Conservation (phyloP, 2,888 invertebrate species). For the Drosophila kambysellisi region DNA sequence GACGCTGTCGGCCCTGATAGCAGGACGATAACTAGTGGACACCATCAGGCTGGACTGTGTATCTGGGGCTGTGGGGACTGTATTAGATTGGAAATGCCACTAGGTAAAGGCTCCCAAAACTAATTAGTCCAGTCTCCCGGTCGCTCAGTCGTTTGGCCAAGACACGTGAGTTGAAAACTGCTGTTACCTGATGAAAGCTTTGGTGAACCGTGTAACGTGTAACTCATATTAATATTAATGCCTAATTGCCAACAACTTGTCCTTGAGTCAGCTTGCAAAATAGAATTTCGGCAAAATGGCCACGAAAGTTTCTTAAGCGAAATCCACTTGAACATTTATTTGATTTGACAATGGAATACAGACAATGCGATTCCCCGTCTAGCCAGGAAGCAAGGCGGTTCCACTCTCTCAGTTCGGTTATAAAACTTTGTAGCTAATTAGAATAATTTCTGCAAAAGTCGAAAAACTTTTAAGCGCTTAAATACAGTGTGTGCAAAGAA, state of each 20-base stretch:
- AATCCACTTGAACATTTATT: conserved; percentile 54
- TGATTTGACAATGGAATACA: conserved; percentile 45
- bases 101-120: conserved; percentile 70
- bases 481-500: conserved; percentile 23
- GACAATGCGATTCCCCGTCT: conserved; percentile 25
- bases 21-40: conserved; percentile 32
- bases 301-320: conserved; percentile 28
- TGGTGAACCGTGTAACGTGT: conserved; percentile 49
- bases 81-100: conserved; percentile 33
- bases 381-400: conserved; percentile 55
- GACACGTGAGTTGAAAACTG: conserved; percentile 66
- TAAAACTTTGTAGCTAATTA: conserved; percentile 76
- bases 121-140: conserved; percentile 67
- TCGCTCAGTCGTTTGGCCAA: conserved; percentile 40
- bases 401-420: conserved; percentile 19
- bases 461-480: conserved; percentile 46
- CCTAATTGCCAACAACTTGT: conserved; percentile 67
- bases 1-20: conserved; percentile 35
- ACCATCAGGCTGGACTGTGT: conserved; percentile 3
- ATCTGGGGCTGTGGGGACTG: not conserved
- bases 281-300: conserved; percentile 10
- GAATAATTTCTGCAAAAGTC: conserved; percentile 72
- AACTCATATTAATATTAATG: conserved; percentile 73
- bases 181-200: conserved; percentile 33
- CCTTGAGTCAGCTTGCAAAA: conserved; percentile 14